A percentile compares a stretch with the other conserved stretches of the same genome.
Conservation (phyloP, 2,113 vertebrate species). For the Campylomormyrus tamandua region DNA sequence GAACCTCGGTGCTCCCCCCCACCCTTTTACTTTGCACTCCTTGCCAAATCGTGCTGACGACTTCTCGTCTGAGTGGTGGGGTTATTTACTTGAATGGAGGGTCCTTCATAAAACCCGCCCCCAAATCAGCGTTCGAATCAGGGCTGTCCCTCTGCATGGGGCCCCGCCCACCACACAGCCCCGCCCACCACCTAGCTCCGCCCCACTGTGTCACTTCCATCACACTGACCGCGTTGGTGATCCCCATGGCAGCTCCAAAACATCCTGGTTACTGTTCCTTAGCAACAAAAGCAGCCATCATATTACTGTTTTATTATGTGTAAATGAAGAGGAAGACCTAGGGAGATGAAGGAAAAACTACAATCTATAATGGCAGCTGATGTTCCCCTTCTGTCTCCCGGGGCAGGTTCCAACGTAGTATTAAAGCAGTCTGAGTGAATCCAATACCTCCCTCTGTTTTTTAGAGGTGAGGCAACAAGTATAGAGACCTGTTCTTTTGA, state of each 20-base stretch:
- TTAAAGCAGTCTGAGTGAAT: slow-evolving; percentile 48
- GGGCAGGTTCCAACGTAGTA: slow-evolving; percentile 38
- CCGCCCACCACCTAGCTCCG: neutral
- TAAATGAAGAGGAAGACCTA: slow-evolving; percentile 48
- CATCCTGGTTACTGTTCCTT: slow-evolving; percentile 45
- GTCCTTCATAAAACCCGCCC: slow-evolving; percentile 31
- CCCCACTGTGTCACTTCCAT: neutral
- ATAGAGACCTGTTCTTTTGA: slow-evolving; percentile 51
- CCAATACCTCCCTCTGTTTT: slow-evolving; percentile 48
- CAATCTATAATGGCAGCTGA: slow-evolving; percentile 61
- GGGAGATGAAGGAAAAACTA: slow-evolving; percentile 53
- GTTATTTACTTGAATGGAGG: slow-evolving; percentile 18
- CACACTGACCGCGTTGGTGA: slow-evolving; percentile 45
- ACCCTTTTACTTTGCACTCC: slow-evolving; percentile 21
- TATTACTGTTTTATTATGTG: slow-evolving; percentile 48
- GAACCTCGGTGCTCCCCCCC: slow-evolving; percentile 64
- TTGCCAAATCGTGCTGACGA: slow-evolving; percentile 8
- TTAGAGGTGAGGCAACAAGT: slow-evolving; percentile 66
- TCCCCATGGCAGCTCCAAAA: slow-evolving; percentile 59
- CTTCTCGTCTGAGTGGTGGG: slow-evolving; percentile 9
- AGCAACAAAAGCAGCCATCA: slow-evolving; percentile 52
- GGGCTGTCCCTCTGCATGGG: neutral
- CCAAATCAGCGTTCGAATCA: neutral
- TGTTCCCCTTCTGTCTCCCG: slow-evolving; percentile 48
- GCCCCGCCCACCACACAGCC: neutral